Evolutionary conservation across 2,797 vertebrate genomes (phyloP), one percentile per base, ranked within the genome.

Genomic region (Dryobates pubescens): DNA sequence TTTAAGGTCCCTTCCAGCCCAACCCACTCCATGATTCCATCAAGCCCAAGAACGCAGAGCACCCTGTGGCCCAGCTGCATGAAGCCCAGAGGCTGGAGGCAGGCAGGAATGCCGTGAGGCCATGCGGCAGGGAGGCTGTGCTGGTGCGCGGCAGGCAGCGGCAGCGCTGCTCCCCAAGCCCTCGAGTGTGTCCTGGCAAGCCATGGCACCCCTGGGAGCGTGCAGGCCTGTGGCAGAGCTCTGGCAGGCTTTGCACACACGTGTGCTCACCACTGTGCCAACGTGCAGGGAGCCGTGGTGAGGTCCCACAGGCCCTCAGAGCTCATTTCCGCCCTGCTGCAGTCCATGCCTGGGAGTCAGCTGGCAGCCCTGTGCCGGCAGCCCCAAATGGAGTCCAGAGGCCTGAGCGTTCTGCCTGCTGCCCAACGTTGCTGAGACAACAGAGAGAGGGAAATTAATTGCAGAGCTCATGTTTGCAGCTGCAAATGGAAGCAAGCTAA

Each of bases 341-440:
- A 84, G 43, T 74, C 93, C 92, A 53, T 43, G 92, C 92, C 92
- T 93, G 83, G 49, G 30, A 93, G 57, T 76, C 53, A 41, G 69
- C 15, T 94, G 82, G 75, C 94, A 94, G 57, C n/a, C 10, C 0
- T 0, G 20, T 7, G n/a, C 1, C 54, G 30, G 10, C 88, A 4
- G 17, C 17, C 90, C 69, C 68, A 86, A 94, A 95, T 89, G 56
- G 47, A 57, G 84, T 10, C 94, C 96, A 93, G 91, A 72, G 92
- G 73, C 62, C 65, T 87, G 62, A 78, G 92, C 96, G 87, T 83
- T 93, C 67, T 89, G 64, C 56, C 84, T 43, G 85, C 86, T 96
- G 94, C 95, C 95, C 95, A 96, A 88, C 78, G 80, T 95, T 96
- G 95, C 92, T 92, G 85, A 96, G 82, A 96, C 94, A 96, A 95